Evolutionary conservation across 1,140 invertebrate genomes (phyloP).

Genomic region (Temnothorax curvispinosus): DNA sequence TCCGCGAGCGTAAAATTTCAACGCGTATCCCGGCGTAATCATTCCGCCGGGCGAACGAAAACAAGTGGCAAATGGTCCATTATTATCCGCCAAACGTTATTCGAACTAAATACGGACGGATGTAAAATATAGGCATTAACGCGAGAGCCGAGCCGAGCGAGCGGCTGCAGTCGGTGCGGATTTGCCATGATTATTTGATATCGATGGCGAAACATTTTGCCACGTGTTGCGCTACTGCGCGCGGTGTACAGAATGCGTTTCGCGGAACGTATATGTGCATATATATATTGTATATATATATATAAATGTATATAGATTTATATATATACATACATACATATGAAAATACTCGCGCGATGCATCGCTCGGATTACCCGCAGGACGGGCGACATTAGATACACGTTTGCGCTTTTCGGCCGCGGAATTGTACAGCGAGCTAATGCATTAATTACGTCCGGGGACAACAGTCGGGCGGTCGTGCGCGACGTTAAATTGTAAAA

Average conservation of each 20-base stretch:
- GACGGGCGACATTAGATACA: constrained; percentile 38
- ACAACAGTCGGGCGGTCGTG: neutral
- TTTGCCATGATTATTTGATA: constrained; percentile 76
- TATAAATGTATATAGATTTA: neutral
- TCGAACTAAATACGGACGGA: constrained; percentile 70
- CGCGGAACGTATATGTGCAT: constrained; percentile 42
- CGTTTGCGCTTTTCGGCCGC: constrained; percentile 40
- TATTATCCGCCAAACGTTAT: constrained; percentile 75
- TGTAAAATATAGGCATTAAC: constrained; percentile 75
- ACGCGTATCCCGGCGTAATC: constrained; percentile 58
- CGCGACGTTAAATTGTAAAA: constrained; percentile 15
- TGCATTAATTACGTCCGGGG: constrained; percentile 31
- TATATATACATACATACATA: neutral
- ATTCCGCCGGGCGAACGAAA: constrained; percentile 68
- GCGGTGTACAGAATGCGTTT: constrained; percentile 59
- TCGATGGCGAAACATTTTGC: constrained; percentile 71
- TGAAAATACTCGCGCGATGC: constrained; percentile 66
- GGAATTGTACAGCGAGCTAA: constrained; percentile 49
- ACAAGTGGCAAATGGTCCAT: constrained; percentile 71
- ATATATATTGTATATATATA: neutral
- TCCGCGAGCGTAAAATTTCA: constrained; percentile 62
- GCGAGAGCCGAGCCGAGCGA: constrained; percentile 46
- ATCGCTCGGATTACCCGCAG: constrained; percentile 65
- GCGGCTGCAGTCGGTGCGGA: constrained; percentile 70
- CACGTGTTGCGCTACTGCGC: constrained; percentile 71